phyloP scores from a whole-genome alignment of 2,888 invertebrate species.

The Eupithecia pulchellata region DNA sequence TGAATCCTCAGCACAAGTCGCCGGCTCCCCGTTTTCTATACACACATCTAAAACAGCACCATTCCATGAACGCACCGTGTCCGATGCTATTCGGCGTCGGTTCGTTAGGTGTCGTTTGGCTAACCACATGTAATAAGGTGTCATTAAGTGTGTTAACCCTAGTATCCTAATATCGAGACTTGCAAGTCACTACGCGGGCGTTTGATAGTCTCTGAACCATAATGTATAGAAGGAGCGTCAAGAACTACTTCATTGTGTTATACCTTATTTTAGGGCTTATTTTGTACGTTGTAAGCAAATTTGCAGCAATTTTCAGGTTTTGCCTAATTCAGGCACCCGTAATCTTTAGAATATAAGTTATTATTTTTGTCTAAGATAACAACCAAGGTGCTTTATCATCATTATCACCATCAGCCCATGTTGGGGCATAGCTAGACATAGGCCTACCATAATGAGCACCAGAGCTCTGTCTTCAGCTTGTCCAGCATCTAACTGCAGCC shows the following conservation, averaged over 20 bases:
- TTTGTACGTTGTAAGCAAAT: too few species aligned
- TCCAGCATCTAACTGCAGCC: too few species aligned
- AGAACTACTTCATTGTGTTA: background rate
- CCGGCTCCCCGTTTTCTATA: constrained; percentile 14
- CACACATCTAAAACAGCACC: constrained; percentile 54
- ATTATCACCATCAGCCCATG: too few species aligned
- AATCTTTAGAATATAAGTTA: too few species aligned
- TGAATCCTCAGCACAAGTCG: background rate
- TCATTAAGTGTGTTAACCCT: constrained; percentile 84
- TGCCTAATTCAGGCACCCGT: too few species aligned
- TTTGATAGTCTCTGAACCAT: constrained; percentile 16
- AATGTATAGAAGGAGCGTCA: background rate
- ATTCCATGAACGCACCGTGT: constrained; percentile 73
- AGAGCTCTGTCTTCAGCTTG: too few species aligned
- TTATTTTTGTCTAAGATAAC: too few species aligned
- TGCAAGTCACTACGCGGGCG: constrained; percentile 72
- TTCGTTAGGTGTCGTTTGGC: constrained; percentile 80
- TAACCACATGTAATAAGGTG: constrained; percentile 80
- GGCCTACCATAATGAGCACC: too few species aligned
- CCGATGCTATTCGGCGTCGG: constrained; percentile 77
- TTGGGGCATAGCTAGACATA: too few species aligned
- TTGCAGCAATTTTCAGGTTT: too few species aligned
- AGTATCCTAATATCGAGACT: constrained; percentile 63
- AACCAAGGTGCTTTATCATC: too few species aligned
- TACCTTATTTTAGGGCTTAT: too few species aligned